Conservation (phyloP, 1,140 invertebrate genomes). For the Drosophila parabipectinata region DNA sequence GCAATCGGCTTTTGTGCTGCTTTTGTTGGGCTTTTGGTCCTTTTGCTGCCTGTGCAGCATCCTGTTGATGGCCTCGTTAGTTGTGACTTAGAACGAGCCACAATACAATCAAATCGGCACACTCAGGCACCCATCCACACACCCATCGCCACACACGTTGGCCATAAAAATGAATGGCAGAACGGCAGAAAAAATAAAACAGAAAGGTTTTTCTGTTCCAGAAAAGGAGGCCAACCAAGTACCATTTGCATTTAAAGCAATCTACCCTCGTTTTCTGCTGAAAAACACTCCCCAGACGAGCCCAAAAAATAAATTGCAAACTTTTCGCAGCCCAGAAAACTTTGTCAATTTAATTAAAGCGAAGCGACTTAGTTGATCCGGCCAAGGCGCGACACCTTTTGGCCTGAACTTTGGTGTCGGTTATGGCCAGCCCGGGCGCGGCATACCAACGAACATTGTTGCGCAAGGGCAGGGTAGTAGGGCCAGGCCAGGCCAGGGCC, state of each 20-base stretch:
- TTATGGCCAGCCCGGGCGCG: slow-evolving; percentile 12
- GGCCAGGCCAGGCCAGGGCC: no score
- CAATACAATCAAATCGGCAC: slow-evolving; percentile 68
- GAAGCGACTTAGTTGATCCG: slow-evolving; percentile 31
- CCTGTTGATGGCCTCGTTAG: slow-evolving; percentile 82
- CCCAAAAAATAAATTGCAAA: slow-evolving; percentile 42
- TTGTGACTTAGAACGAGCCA: slow-evolving; percentile 66
- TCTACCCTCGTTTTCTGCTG: slow-evolving; percentile 3
- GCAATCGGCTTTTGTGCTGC: slow-evolving; percentile 75
- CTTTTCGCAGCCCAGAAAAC: slow-evolving; percentile 53
- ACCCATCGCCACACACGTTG: slow-evolving; percentile 16
- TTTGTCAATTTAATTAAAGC: slow-evolving; percentile 72
- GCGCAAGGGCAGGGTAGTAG: background rate
- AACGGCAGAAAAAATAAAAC: slow-evolving; percentile 16
- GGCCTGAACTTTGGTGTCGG: slow-evolving; percentile 40
- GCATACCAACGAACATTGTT: slow-evolving; percentile 34
- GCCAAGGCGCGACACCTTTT: slow-evolving; percentile 22
- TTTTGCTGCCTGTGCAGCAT: slow-evolving; percentile 54
- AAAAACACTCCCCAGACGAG: slow-evolving; percentile 5
- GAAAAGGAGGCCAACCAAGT: slow-evolving; percentile 60
- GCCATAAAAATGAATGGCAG: slow-evolving; percentile 71
- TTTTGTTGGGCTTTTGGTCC: slow-evolving; percentile 7
- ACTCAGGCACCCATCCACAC: background rate
- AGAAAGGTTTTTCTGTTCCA: slow-evolving; percentile 11
- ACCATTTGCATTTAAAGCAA: slow-evolving; percentile 71